phyloP scores from a whole-genome alignment of 1,140 invertebrate species.

The Drosophila oshimai region DNA sequence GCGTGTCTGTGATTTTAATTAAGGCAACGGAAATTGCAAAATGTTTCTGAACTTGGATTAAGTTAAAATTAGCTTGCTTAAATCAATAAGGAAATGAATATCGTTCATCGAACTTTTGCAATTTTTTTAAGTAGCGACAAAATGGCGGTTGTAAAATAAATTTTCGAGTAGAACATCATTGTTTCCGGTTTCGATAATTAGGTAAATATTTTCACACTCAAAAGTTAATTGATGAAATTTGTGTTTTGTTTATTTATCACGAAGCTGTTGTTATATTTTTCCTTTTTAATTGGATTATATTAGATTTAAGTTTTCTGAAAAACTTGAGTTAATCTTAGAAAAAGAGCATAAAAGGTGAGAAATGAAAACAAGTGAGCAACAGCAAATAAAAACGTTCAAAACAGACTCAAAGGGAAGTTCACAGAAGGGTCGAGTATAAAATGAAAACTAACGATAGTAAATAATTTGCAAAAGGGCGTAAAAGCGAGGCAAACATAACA shows the following conservation, averaged over 20 bases:
- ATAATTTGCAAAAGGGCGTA: background rate
- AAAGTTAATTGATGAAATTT: background rate
- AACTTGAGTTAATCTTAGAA: too few species aligned
- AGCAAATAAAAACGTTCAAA: background rate
- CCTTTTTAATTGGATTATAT: background rate
- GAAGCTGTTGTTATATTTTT: background rate
- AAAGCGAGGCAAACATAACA: too few species aligned
- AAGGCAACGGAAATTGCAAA: slow-evolving; percentile 24
- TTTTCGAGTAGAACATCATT: too few species aligned
- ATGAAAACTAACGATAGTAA: background rate
- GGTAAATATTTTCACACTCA: background rate
- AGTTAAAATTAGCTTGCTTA: background rate
- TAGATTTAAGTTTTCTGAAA: too few species aligned
- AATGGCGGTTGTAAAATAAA: too few species aligned
- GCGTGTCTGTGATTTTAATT: slow-evolving; percentile 30
- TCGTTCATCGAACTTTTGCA: background rate
- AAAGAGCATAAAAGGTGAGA: too few species aligned
- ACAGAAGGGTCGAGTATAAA: background rate
- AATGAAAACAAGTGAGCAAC: too few species aligned
- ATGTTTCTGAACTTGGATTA: background rate
- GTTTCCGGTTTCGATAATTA: background rate
- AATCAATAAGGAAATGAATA: background rate
- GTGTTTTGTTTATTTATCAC: background rate
- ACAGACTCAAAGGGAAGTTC: background rate
- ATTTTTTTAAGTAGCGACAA: too few species aligned